phyloP scores from a whole-genome alignment of 2,888 invertebrate genomes.

The Lochmaea crataegi region DNA sequence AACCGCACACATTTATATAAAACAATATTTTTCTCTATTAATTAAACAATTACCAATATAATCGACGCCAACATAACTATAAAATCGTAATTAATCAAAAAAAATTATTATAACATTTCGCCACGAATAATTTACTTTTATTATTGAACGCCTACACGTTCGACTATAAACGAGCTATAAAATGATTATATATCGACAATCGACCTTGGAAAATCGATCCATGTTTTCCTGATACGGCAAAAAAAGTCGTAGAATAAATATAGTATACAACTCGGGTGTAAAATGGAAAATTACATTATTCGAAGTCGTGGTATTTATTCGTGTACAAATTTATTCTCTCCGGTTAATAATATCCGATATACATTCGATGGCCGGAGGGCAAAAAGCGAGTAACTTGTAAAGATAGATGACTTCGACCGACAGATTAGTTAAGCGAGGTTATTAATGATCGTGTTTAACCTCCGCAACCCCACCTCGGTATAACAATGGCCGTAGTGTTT shows the following conservation, averaged over 20 bases:
- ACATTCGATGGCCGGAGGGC: conserved; percentile 20
- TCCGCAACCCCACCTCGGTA: conserved; percentile 66
- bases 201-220: neutral
- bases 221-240: neutral
- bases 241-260: no score
- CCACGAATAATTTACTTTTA: conserved; percentile 20
- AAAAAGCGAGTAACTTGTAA: conserved; percentile 65
- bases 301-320: no score
- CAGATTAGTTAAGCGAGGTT: conserved; percentile 74
- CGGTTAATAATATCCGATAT: conserved; percentile 20
- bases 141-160: conserved; percentile 3
- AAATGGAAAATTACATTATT: no score
- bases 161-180: neutral
- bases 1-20: no score
- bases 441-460: conserved; percentile 75
- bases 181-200: neutral
- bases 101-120: conserved; percentile 27
- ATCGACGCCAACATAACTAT: no score
- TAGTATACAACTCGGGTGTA: no score
- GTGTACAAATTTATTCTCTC: neutral
- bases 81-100: conserved; percentile 12
- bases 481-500: conserved; percentile 65
- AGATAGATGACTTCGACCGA: conserved; percentile 69
- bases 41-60: no score
- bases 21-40: no score